These are phyloP conservation scores for Notarius quadriscutis DNA, from an alignment of 2,113 vertebrate species.

Conservation along the genomic window DNA sequence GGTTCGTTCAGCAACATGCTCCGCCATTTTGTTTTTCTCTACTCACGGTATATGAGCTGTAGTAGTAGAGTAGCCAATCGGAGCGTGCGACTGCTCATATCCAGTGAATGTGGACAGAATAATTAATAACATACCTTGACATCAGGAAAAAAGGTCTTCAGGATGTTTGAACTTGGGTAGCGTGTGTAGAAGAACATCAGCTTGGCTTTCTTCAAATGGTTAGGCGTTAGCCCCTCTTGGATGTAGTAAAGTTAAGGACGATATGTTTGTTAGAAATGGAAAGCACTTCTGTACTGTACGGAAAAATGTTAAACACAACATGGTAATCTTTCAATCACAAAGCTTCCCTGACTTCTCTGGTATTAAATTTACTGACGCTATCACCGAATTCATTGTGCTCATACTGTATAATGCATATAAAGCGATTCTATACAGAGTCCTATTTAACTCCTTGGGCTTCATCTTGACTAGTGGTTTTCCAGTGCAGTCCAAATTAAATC, in stretches of 20 bases:
- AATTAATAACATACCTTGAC: conserved; percentile 82
- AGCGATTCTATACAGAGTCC: neutral
- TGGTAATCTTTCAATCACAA: neutral
- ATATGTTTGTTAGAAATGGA: conserved; percentile 44
- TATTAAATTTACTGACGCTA: neutral
- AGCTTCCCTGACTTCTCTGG: neutral
- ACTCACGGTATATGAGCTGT: no score
- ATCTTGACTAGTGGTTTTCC: conserved; percentile 15
- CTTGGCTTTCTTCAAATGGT: conserved; percentile 96
- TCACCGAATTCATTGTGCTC: neutral
- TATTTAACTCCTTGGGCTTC: conserved; percentile 1
- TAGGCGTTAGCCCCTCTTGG: conserved; percentile 88
- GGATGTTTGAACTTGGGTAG: conserved; percentile 89
- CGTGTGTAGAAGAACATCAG: conserved; percentile 98
- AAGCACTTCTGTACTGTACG: neutral
- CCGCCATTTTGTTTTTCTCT: no score
- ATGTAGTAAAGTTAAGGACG: conserved; percentile 84
- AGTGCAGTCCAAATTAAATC: conserved; percentile 66
- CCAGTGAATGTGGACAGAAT: no score
- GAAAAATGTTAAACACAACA: neutral
- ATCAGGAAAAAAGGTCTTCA: conserved; percentile 90
- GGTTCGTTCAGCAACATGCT: no score
- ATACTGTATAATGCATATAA: neutral
- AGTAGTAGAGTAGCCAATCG: no score
- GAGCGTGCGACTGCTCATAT: no score